A percentile compares a stretch with the other conserved stretches of the same genome.
Conservation (phyloP, 2,113 vertebrate species). For the Tinamus guttatus region DNA sequence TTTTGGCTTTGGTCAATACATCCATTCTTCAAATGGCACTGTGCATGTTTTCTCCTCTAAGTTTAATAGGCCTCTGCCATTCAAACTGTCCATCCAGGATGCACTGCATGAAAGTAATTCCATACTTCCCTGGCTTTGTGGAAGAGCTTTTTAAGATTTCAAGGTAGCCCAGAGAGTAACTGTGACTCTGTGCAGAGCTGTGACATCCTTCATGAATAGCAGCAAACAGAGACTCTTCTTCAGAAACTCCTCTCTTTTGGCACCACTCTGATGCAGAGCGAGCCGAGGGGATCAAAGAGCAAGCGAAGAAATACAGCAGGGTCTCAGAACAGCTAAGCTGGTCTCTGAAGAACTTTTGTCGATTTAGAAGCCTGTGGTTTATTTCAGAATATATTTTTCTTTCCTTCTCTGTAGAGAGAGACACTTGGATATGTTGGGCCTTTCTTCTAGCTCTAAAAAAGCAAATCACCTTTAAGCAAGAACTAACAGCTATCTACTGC, state of each 20-base stretch:
- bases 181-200: background rate
- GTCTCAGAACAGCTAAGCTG: background rate
- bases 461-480: background rate
- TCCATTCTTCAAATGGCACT: background rate
- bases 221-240: background rate
- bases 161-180: background rate
- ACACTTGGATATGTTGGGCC: background rate
- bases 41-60: background rate
- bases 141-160: background rate
- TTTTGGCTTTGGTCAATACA: background rate
- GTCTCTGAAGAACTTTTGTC: background rate
- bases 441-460: background rate
- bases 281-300: background rate
- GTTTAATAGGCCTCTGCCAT: background rate
- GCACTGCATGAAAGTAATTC: background rate
- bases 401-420: background rate
- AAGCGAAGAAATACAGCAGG: background rate
- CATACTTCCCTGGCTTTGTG: background rate
- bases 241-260: background rate
- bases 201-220: background rate
- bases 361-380: background rate
- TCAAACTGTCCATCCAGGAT: background rate
- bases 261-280: rapidly evolving
- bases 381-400: background rate
- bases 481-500: background rate